A percentile compares a stretch with the other conserved stretches of the same genome.
phyloP scores from a whole-genome alignment of 2,888 invertebrate species.

The Agrilus biguttatus region DNA sequence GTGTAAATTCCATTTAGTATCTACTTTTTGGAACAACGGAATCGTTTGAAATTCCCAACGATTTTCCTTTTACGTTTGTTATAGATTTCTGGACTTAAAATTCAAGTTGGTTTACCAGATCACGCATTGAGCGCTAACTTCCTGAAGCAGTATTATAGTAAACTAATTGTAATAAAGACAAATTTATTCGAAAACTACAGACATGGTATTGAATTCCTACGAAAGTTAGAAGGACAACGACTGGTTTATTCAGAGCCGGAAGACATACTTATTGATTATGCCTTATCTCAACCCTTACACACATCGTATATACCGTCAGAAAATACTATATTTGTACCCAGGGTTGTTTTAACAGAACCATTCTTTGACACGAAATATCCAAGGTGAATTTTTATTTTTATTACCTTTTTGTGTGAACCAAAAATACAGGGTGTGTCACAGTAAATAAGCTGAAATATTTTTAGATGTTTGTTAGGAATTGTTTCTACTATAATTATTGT shows the following conservation, averaged over 20 bases:
- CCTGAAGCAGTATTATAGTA: slow-evolving; percentile 29
- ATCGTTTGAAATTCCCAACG: too few relatives aligned
- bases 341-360: slow-evolving; percentile 28
- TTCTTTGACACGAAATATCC: slow-evolving; percentile 32
- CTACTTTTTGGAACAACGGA: too few relatives aligned
- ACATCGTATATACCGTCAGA: slow-evolving; percentile 30
- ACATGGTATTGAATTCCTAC: slow-evolving; percentile 31
- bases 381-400: slow-evolving; percentile 20
- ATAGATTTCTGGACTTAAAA: slow-evolving; percentile 31
- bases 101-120: slow-evolving; percentile 34
- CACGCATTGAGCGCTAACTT: slow-evolving; percentile 21
- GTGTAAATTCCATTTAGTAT: too few relatives aligned
- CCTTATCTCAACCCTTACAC: slow-evolving; percentile 12
- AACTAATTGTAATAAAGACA: slow-evolving; percentile 31
- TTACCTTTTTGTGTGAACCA: too few relatives aligned
- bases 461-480: too few relatives aligned
- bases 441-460: too few relatives aligned
- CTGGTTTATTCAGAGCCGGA: slow-evolving; percentile 25
- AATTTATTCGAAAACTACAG: slow-evolving; percentile 38
- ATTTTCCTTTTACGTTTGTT: slow-evolving; percentile 8
- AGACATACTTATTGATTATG: slow-evolving; percentile 16
- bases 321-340: slow-evolving; percentile 35
- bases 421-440: too few relatives aligned
- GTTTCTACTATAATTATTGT: too few relatives aligned
- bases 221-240: slow-evolving; percentile 27